phyloP scores from a whole-genome alignment of 2,113 vertebrate genomes.

The Morone saxatilis region DNA sequence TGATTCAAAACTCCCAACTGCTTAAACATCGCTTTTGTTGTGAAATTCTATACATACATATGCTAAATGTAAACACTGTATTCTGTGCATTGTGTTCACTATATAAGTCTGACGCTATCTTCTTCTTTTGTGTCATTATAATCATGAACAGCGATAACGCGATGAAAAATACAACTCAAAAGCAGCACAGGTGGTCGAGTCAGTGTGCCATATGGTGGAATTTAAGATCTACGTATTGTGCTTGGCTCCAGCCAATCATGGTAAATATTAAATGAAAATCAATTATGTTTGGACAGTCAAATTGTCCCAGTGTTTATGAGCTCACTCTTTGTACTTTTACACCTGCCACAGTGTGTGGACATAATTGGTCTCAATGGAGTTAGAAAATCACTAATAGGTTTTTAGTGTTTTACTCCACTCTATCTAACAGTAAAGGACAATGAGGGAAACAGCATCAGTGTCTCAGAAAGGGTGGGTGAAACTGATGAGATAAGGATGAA shows the following conservation, averaged over 20 bases:
- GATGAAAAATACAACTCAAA: slow-evolving; percentile 21
- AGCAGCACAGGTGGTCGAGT: slow-evolving; percentile 39
- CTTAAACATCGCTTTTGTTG: slow-evolving; percentile 45
- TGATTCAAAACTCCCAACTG: slow-evolving; percentile 39
- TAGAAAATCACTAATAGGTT: slow-evolving; percentile 16
- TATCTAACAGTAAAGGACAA: slow-evolving; percentile 4
- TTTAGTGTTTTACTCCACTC: slow-evolving; percentile 8
- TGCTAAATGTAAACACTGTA: slow-evolving; percentile 21
- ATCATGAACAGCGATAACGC: neutral
- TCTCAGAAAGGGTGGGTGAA: neutral
- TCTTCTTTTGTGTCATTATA: slow-evolving; percentile 31
- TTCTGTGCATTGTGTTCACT: slow-evolving; percentile 33
- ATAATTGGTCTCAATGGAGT: slow-evolving; percentile 46
- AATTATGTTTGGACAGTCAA: slow-evolving; percentile 49
- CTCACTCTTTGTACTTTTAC: slow-evolving; percentile 47
- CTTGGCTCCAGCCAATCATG: slow-evolving; percentile 24
- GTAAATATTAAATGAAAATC: slow-evolving; percentile 51
- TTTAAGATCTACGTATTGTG: slow-evolving; percentile 22
- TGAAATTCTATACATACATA: slow-evolving; percentile 27
- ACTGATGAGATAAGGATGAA: neutral
- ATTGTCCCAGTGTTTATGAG: slow-evolving; percentile 31
- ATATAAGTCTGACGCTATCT: neutral
- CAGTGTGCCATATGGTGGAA: slow-evolving; percentile 47
- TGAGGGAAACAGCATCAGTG: neutral
- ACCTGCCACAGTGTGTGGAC: slow-evolving; percentile 25